phyloP scores from a whole-genome alignment of 2,888 invertebrate species.

The Drosophila phalerata region DNA sequence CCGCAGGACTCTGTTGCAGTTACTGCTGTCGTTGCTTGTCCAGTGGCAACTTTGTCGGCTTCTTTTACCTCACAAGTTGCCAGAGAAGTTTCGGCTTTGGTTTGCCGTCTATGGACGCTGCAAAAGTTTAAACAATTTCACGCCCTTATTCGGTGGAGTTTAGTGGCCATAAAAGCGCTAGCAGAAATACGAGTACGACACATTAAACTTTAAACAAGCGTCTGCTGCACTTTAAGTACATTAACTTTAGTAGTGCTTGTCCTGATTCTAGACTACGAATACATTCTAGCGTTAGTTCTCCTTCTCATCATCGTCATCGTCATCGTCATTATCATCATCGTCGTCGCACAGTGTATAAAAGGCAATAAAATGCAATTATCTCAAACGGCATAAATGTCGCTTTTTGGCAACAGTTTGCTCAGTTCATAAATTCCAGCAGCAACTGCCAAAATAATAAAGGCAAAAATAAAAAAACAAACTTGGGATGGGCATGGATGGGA shows the following conservation, averaged over 20 bases:
- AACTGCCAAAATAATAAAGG: constrained; percentile 56
- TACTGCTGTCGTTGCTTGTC: constrained; percentile 12
- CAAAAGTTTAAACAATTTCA: constrained; percentile 67
- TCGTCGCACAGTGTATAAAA: constrained; percentile 68
- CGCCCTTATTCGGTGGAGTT: constrained; percentile 53
- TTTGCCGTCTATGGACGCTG: constrained; percentile 19
- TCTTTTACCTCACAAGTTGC: constrained; percentile 33
- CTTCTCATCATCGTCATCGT: constrained; percentile 4
- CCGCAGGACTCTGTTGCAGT: constrained; percentile 13
- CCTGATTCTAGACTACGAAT: constrained; percentile 31
- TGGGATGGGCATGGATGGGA: constrained; percentile 15
- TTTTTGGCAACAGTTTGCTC: constrained; percentile 73
- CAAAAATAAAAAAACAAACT: constrained; percentile 3
- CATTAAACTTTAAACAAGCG: constrained; percentile 54
- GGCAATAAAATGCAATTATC: constrained; percentile 80
- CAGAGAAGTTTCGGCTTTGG: constrained; percentile 30
- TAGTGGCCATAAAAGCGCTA: constrained; percentile 63
- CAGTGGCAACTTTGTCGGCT: constrained; percentile 49
- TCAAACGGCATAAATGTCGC: constrained; percentile 78
- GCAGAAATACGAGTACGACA: constrained; percentile 48
- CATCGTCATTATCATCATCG: constrained; percentile 12
- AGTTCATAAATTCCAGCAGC: constrained; percentile 69
- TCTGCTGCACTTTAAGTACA: constrained; percentile 56
- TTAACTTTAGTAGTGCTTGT: constrained; percentile 41
- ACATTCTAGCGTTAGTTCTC: constrained; percentile 27